Base-by-base conservation (phyloP, 2,797 vertebrate genomes). In the Myotis findleyi region DNA sequence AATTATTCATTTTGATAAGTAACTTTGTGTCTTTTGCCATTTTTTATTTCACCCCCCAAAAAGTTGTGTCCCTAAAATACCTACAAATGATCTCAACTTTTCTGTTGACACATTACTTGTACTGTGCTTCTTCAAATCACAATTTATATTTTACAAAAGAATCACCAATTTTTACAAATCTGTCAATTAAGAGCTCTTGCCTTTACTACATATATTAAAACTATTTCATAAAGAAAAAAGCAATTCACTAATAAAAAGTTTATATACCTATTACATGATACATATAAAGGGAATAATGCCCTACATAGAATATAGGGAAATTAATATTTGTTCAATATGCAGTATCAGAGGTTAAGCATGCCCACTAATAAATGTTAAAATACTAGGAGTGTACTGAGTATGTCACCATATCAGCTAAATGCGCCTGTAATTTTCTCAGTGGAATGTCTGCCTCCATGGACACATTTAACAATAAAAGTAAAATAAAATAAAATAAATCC, bases 81-180 rank as follows among this genome's bases (percentile, higher is more conserved):
- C 16, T 81, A 11, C 47, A 82, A 79, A 69, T 59, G 23, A 88
- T 87, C 18, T 87, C 47, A 93, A 76, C n/a, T 85, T 96, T 72
- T 57, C 36, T 87, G 44, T 76, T 81, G 21, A 86, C 2, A 88
- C 16, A 10, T 81, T 73, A 81, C 23, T 38, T 91, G 4, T 27
- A 44, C 13, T 36, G 7, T 64, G 38, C 17, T 66, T 85, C n/a
- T 88, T 92, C 11, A 92, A 97, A 94, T 68, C 16, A 84, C 30
- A 66, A 89, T 27, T 53, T 77, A 36, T 5, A 53, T 66, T 89
- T 25, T 62, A 38, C 71, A 79, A 80, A 90, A 38, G 59, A 94
- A 86, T n/a, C 23, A 91, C 10, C 25, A 21, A 20, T 44, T 81
- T 89, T 86, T 33, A 81, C 7, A 84, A 81, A 7, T 77, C 25